Evolutionary conservation across 2,888 invertebrate genomes (phyloP), one percentile per base, ranked within the genome.

Genomic region (Drosophila phalerata): DNA sequence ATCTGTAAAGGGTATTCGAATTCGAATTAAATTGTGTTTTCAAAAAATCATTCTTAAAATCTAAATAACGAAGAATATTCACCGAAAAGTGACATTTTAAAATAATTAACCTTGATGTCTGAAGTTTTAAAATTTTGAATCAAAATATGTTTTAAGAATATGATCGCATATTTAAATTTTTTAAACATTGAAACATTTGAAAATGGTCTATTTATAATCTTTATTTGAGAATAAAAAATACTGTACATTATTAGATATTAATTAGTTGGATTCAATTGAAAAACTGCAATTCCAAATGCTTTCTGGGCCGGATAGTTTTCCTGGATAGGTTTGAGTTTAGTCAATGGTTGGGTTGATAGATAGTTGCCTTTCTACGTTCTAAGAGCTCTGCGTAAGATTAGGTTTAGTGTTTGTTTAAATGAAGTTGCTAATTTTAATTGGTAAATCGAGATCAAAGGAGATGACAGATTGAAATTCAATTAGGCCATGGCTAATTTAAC

Each of bases 301-400:
- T 49, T 37, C n/a, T n/a, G 6, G 9, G 15, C 1, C 19, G 9
- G 8, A 30, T 9, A 30, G 30, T n/a, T n/a, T 22, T 49, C n/a
- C 43, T 22, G 32, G 43, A 15, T n/a, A 55, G 9, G 19, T 19
- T 55, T 4, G 28, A 53, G 17, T 34, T 6, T 49, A 13, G 19
- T 8, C 32, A 34, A 19, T 13, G 17, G 19, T 19, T 15, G 4
- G 11, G 11, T 5, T 13, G 40, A 13, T 15, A 10, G 19, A 32
- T 15, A 34, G 43, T 22, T n/a, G 45, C 71, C 73, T 47, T 81
- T 47, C 77, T 79, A n/a, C 89, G 73, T 4, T 88, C 87, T 40
- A 74, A 9, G 17, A 86, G 69, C 76, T 85, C 84, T 85, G 87
- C 56, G 87, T 74, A 66, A 22, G 19, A 28, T 57, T 19, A 61